phyloP scores from a whole-genome alignment of 2,888 invertebrate genomes.

The Tetragonula carbonaria region DNA sequence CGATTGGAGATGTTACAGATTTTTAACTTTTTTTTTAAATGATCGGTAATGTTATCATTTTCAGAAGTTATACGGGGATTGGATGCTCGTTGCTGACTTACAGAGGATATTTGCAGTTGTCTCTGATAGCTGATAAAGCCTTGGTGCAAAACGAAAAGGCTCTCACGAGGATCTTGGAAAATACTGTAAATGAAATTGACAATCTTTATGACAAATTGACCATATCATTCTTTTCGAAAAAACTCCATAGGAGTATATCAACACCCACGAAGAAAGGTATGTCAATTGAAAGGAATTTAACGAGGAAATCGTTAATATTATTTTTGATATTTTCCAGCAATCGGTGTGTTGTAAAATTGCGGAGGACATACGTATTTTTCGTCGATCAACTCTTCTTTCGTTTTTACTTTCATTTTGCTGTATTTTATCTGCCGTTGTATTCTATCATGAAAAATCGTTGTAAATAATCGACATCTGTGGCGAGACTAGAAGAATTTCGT shows the following conservation, averaged over 20 bases:
- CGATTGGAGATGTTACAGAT: not conserved
- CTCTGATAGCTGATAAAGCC: slow-evolving; percentile 84
- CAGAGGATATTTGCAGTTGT: slow-evolving; percentile 84
- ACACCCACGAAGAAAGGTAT: slow-evolving; percentile 73
- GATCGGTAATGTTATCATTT: not conserved
- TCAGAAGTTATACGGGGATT: slow-evolving; percentile 81
- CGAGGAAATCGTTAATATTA: not conserved
- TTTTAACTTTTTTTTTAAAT: not conserved
- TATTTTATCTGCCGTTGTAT: not conserved
- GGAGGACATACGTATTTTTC: not conserved
- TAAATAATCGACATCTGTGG: slow-evolving; percentile 29
- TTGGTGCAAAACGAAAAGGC: slow-evolving; percentile 82
- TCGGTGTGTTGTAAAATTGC: slow-evolving; percentile 70
- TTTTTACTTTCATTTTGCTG: not conserved
- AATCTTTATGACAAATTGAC: slow-evolving; percentile 75
- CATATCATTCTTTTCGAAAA: slow-evolving; percentile 64
- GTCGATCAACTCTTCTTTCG: not conserved
- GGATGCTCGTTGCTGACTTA: slow-evolving; percentile 85
- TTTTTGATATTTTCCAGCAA: slow-evolving; percentile 62
- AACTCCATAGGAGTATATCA: slow-evolving; percentile 48
- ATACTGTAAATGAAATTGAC: slow-evolving; percentile 83
- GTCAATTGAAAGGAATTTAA: not conserved
- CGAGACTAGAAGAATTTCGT: not conserved
- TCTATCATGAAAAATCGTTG: slow-evolving; percentile 9
- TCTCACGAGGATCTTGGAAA: slow-evolving; percentile 82